Conservation (phyloP, 2,797 vertebrate genomes). For the Pipistrellus pygmaeus region DNA sequence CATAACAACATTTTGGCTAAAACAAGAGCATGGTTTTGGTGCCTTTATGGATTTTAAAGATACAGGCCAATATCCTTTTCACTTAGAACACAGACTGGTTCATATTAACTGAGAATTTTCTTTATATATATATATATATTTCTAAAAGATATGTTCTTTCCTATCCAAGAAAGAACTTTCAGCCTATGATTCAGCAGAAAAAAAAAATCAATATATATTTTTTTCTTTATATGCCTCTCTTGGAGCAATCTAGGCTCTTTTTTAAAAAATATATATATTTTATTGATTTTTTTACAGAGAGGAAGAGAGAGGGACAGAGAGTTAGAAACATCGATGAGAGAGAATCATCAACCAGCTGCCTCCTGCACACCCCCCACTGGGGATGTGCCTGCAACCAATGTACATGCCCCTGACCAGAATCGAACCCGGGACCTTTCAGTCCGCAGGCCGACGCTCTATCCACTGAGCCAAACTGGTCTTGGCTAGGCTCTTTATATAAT, state of each 20-base stretch:
- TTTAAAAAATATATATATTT: no score
- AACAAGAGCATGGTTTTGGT: neutral
- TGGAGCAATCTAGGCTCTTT: neutral
- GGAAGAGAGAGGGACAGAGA: no score
- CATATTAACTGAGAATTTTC: neutral
- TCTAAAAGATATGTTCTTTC: constrained; percentile 22
- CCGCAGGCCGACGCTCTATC: no score
- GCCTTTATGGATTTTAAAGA: neutral
- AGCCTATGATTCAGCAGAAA: neutral
- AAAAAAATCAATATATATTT: neutral
- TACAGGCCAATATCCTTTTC: neutral
- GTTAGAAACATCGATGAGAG: no score
- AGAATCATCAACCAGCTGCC: no score
- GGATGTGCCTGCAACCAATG: no score
- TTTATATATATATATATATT: neutral
- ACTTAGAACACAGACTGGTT: neutral
- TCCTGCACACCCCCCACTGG: no score
- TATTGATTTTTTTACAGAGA: no score
- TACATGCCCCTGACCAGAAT: no score
- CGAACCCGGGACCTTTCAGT: no score
- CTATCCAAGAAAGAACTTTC: neutral
- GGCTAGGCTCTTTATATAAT: neutral
- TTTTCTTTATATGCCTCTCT: neutral
- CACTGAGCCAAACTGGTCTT: neutral
- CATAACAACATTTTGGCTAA: neutral